Conservation (phyloP, 2,888 invertebrate genomes). For the Sarcophaga variegata region DNA sequence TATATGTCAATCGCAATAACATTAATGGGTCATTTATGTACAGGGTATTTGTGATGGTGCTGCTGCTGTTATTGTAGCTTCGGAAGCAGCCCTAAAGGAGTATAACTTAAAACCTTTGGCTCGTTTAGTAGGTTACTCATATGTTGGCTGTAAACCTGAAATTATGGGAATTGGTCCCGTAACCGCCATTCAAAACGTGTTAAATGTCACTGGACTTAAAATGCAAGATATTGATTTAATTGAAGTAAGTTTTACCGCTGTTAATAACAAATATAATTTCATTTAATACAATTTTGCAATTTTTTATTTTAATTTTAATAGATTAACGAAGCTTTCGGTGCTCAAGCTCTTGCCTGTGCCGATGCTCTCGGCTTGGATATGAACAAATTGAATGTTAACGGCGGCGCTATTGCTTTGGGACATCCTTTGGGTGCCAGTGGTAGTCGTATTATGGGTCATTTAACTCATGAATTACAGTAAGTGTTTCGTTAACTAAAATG, state of each 20-base stretch:
- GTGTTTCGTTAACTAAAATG: constrained; percentile 54
- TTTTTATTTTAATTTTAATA: constrained; percentile 77
- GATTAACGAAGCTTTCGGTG: constrained; percentile 99
- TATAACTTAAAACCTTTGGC: constrained; percentile 94
- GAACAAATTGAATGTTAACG: constrained; percentile 95
- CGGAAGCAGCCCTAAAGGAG: constrained; percentile 92
- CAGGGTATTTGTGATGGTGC: constrained; percentile 95
- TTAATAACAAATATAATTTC: neutral
- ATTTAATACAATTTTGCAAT: neutral
- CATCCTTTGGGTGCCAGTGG: constrained; percentile 98
- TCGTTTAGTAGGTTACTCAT: constrained; percentile 94
- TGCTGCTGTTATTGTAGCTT: constrained; percentile 93
- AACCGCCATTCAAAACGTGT: constrained; percentile 93
- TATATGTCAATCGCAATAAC: constrained; percentile 33
- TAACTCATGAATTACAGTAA: constrained; percentile 95
- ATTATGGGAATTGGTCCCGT: constrained; percentile 99
- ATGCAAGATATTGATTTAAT: constrained; percentile 95
- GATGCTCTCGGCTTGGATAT: constrained; percentile 93
- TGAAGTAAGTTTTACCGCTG: constrained; percentile 85
- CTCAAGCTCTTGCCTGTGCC: constrained; percentile 95
- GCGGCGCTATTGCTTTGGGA: constrained; percentile 98
- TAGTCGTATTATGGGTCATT: constrained; percentile 93
- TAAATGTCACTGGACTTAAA: constrained; percentile 89
- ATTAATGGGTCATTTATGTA: constrained; percentile 9
- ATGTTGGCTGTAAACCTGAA: constrained; percentile 96